Evolutionary conservation across 2,113 vertebrate species (phyloP).

Genomic region (Gadus macrocephalus): DNA sequence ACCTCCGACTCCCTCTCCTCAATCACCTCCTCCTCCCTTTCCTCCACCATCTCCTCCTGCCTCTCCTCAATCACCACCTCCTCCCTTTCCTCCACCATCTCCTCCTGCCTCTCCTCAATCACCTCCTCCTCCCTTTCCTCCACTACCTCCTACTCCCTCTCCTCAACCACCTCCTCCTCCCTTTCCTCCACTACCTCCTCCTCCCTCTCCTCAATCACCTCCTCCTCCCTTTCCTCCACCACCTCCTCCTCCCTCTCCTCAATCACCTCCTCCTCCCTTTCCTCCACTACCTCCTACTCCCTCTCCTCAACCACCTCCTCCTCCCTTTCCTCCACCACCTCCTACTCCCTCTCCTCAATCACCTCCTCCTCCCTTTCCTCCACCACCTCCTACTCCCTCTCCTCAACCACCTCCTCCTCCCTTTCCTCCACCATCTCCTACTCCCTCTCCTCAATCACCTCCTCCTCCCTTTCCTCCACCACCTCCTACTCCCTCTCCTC

Average conservation of each 20-base stretch:
- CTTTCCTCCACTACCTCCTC: constrained; percentile 49
- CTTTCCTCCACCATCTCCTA: constrained; percentile 63
- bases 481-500: too few species aligned
- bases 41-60: constrained; percentile 56
- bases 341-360: too few species aligned
- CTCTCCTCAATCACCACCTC: constrained; percentile 38
- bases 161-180: constrained; percentile 34
- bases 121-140: constrained; percentile 19
- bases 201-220: constrained; percentile 44
- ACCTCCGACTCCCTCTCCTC: constrained; percentile 16
- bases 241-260: constrained; percentile 51
- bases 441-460: constrained; percentile 41
- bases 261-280: too few species aligned
- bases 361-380: constrained; percentile 22
- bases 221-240: constrained; percentile 32
- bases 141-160: constrained; percentile 54
- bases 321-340: constrained; percentile 44
- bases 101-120: constrained; percentile 48
- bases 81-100: constrained; percentile 39
- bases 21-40: constrained; percentile 6
- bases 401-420: constrained; percentile 51
- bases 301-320: constrained; percentile 50
- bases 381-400: constrained; percentile 55
- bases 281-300: constrained; percentile 35
- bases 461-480: constrained; percentile 16